phyloP scores from a whole-genome alignment of 2,888 invertebrate genomes.

The Lithophane leautieri region DNA sequence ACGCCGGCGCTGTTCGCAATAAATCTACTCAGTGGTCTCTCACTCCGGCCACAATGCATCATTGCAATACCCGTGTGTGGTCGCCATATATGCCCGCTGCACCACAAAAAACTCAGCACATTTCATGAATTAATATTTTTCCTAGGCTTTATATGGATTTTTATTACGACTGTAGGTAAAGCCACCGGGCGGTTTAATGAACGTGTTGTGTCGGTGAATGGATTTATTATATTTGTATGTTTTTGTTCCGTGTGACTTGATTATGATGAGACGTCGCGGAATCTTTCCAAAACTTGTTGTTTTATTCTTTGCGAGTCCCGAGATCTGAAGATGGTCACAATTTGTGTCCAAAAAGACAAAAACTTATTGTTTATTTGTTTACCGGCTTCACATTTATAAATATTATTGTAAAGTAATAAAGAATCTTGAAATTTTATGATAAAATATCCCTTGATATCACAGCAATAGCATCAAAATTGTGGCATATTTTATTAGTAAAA shows the following conservation, averaged over 20 bases:
- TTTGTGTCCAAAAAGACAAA: slow-evolving; percentile 6
- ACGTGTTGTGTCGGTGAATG: slow-evolving; percentile 62
- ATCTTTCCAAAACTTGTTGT: slow-evolving; percentile 21
- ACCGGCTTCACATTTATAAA: slow-evolving; percentile 9
- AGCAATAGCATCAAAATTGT: slow-evolving; percentile 13
- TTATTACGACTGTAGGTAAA: slow-evolving; percentile 59
- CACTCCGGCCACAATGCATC: slow-evolving; percentile 72
- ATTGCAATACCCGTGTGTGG: slow-evolving; percentile 75
- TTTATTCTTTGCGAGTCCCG: background rate
- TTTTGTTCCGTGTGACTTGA: slow-evolving; percentile 46
- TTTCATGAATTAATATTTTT: slow-evolving; percentile 68
- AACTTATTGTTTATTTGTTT: slow-evolving; percentile 14
- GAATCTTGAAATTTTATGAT: slow-evolving; percentile 6
- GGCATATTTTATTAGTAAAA: slow-evolving; percentile 44
- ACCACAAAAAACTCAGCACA: slow-evolving; percentile 68
- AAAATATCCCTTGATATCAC: slow-evolving; percentile 16
- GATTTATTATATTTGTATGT: slow-evolving; percentile 61
- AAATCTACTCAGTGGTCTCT: slow-evolving; percentile 77
- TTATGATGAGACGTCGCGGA: slow-evolving; percentile 44
- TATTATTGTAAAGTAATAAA: slow-evolving; percentile 6
- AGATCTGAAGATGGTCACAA: slow-evolving; percentile 14
- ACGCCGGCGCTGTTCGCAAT: slow-evolving; percentile 70
- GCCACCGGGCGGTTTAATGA: slow-evolving; percentile 52
- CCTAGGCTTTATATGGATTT: slow-evolving; percentile 68
- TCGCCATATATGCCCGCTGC: slow-evolving; percentile 70